phyloP scores from a whole-genome alignment of 2,888 invertebrate genomes.

The Elegia similella region DNA sequence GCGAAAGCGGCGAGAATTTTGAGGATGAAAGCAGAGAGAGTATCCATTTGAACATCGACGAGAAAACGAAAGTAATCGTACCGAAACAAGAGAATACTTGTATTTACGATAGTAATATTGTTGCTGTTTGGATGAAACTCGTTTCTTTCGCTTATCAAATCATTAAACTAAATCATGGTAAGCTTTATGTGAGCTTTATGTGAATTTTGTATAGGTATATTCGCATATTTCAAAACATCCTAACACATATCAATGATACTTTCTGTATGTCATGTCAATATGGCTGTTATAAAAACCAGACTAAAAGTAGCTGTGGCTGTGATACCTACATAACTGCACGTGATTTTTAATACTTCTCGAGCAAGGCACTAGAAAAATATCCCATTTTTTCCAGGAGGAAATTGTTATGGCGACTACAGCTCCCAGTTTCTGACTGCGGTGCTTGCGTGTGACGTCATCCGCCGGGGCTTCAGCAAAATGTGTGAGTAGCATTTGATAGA shows the following conservation, averaged over 20 bases:
- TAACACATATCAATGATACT: no score
- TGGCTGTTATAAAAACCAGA: no score
- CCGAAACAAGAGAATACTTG: slow-evolving; percentile 27
- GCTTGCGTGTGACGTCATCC: slow-evolving; percentile 64
- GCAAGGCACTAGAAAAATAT: no score
- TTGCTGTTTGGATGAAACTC: slow-evolving; percentile 58
- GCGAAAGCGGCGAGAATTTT: slow-evolving; percentile 24
- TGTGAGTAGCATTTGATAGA: slow-evolving; percentile 48
- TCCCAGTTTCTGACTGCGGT: slow-evolving; percentile 67
- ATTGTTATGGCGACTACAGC: slow-evolving; percentile 68
- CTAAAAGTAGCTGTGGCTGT: no score
- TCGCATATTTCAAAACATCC: no score
- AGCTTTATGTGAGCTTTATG: no score
- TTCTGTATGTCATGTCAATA: no score
- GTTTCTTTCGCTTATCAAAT: slow-evolving; percentile 69
- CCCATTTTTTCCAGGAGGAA: slow-evolving; percentile 57
- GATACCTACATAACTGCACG: no score
- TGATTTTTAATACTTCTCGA: no score
- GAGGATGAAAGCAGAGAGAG: slow-evolving; percentile 24
- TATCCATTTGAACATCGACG: slow-evolving; percentile 27
- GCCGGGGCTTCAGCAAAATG: slow-evolving; percentile 60
- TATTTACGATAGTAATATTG: slow-evolving; percentile 39
- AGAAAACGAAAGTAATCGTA: slow-evolving; percentile 16
- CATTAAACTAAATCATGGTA: slow-evolving; percentile 62
- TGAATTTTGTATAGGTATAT: no score